Base-by-base conservation (phyloP, 2,797 vertebrate genomes). In the Gambelia wislizenii region DNA sequence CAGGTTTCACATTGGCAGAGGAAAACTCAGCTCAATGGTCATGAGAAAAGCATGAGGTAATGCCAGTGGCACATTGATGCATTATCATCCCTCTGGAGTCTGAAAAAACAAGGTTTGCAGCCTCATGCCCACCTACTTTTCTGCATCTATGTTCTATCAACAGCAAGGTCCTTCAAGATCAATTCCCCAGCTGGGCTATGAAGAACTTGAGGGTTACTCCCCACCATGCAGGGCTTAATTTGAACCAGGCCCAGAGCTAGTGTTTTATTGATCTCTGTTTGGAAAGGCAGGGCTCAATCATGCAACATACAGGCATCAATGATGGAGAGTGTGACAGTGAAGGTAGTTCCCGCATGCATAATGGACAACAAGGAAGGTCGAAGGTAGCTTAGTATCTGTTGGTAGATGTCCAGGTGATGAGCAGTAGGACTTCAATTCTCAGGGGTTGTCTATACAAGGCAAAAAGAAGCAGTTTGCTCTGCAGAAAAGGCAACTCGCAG, bases 1-100 rank as follows among this genome's bases (percentile, higher is more conserved):
- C 89, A 39, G 44, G 91, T 97, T 97, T 96, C 96, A 92, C 33
- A 33, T 49, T 30, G 13, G 64, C 44, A 2, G 85, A 84, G 61
- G 30, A 72, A 13, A 52, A 80, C 36, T 75, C n/a, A 2, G 49
- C 72, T 25, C 47, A 77, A 59, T 39, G 47, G 72, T 84, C 61
- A 56, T 83, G 83, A 59, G 90, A 88, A 91, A 90, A 90, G 70
- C 13, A 52, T 83, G 89, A 84, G 52, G 54, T 16, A 72, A 75
- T 54, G 2, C 25, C 59, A 75, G 52, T 39, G 16, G 49, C 33
- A 56, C 79, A 74, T 12, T 47, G 64, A 79, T 54, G 20, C 22
- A 44, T 52, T 44, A n/a, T 81, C 12, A 16, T 79, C 82, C 42
- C 84, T 56, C 49, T n/a, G 79, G 61, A 39, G 72, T 76, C 86